phyloP scores from a whole-genome alignment of 2,888 invertebrate genomes.

The Notodromas monacha region DNA sequence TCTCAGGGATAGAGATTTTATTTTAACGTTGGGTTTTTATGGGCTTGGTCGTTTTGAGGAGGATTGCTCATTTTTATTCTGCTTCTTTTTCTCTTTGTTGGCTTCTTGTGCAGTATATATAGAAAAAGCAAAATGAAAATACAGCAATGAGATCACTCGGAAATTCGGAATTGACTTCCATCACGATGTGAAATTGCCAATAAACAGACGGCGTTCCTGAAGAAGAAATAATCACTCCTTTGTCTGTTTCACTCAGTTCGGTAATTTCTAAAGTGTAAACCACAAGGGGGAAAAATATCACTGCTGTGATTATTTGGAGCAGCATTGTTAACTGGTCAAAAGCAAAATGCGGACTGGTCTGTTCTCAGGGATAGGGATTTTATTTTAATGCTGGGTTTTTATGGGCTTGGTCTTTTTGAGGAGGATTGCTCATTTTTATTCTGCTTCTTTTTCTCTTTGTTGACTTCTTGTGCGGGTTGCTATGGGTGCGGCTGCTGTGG shows the following conservation, averaged over 20 bases:
- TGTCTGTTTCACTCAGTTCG: constrained; percentile 4
- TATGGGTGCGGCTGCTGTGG: constrained; percentile 4
- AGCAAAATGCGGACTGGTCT: constrained; percentile 4
- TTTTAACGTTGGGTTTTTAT: constrained; percentile 4
- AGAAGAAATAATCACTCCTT: constrained; percentile 4
- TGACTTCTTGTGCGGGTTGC: constrained; percentile 4
- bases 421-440: too few species aligned
- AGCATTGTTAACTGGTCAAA: constrained; percentile 4
- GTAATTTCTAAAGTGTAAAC: constrained; percentile 4
- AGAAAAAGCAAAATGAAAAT: too few species aligned
- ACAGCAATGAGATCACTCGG: too few species aligned
- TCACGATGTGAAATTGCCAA: too few species aligned
- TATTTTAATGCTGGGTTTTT: constrained; percentile 4
- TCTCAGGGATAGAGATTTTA: not conserved
- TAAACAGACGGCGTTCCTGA: too few species aligned
- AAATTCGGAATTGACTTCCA: too few species aligned
- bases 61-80: too few species aligned
- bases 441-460: constrained; percentile 4
- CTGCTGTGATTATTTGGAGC: constrained; percentile 4
- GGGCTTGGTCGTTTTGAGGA: constrained; percentile 4
- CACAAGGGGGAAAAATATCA: constrained; percentile 2
- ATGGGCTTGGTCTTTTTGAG: constrained; percentile 1
- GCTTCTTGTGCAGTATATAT: constrained; percentile 4
- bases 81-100: constrained; percentile 4
- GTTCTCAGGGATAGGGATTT: not conserved